Percentiles rank a stretch among this genome's conserved stretches.
phyloP scores from a whole-genome alignment of 2,797 vertebrate species.

The Megalops cyprinoides region DNA sequence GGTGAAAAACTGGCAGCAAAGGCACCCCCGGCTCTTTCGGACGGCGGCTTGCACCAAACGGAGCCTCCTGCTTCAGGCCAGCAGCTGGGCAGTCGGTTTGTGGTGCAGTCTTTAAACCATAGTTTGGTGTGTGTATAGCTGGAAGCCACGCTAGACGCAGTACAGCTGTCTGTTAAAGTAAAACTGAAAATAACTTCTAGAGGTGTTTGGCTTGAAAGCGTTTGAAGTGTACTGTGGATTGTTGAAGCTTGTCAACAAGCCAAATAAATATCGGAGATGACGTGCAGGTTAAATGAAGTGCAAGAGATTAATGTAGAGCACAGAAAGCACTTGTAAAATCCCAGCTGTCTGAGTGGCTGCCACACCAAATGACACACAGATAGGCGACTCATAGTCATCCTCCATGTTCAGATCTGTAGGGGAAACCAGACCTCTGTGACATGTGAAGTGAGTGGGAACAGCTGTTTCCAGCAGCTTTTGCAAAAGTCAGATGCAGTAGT shows the following conservation, averaged over 20 bases:
- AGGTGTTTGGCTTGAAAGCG: neutral
- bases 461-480: too few relatives aligned
- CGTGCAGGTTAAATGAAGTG: neutral
- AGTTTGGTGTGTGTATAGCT: neutral
- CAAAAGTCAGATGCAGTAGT: too few relatives aligned
- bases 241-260: neutral
- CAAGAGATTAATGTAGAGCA: neutral
- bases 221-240: neutral
- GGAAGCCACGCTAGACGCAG: neutral
- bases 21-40: neutral
- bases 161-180: neutral
- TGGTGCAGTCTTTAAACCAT: neutral
- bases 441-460: too few relatives aligned
- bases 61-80: neutral
- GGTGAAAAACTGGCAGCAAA: neutral
- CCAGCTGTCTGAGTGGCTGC: neutral
- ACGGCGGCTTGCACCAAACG: neutral
- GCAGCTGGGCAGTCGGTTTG: neutral
- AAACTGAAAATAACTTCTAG: neutral
- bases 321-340: neutral
- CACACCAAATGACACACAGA: neutral
- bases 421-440: neutral
- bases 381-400: neutral
- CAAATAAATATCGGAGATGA: neutral
- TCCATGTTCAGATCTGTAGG: neutral